phyloP scores from a whole-genome alignment of 2,113 vertebrate species.

The Solenodon paradoxus region DNA sequence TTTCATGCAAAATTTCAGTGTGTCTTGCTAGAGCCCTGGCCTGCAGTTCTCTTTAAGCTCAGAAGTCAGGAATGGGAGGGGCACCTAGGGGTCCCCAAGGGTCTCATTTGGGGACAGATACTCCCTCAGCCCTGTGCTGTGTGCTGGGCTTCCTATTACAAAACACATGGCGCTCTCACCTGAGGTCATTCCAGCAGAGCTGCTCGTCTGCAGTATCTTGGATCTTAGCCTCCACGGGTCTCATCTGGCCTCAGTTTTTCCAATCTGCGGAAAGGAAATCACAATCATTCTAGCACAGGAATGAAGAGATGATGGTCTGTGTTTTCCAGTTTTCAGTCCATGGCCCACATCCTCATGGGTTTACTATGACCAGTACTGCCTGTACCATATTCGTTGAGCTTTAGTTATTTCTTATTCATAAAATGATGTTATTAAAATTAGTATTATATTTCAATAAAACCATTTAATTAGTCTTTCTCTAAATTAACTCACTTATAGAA shows the following conservation, averaged over 20 bases:
- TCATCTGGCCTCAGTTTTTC: background rate
- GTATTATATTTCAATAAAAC: no score
- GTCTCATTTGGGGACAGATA: conserved; percentile 23
- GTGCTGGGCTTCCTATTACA: background rate
- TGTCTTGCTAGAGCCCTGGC: background rate
- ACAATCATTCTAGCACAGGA: rapidly evolving
- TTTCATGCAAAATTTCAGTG: background rate
- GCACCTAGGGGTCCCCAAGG: background rate
- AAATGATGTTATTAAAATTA: background rate
- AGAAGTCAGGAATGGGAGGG: background rate
- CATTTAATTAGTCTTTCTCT: background rate
- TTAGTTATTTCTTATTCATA: background rate
- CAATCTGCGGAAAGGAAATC: background rate
- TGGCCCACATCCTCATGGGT: rapidly evolving
- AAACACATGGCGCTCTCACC: background rate
- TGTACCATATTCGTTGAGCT: background rate
- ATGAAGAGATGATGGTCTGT: background rate
- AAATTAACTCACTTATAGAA: background rate
- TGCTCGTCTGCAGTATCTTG: background rate
- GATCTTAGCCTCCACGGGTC: background rate
- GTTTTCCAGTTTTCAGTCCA: background rate
- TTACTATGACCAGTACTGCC: background rate
- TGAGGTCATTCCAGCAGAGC: background rate
- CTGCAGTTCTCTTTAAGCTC: background rate
- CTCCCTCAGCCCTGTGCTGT: background rate